phyloP scores from a whole-genome alignment of 2,113 vertebrate genomes.

The Tiliqua scincoides region DNA sequence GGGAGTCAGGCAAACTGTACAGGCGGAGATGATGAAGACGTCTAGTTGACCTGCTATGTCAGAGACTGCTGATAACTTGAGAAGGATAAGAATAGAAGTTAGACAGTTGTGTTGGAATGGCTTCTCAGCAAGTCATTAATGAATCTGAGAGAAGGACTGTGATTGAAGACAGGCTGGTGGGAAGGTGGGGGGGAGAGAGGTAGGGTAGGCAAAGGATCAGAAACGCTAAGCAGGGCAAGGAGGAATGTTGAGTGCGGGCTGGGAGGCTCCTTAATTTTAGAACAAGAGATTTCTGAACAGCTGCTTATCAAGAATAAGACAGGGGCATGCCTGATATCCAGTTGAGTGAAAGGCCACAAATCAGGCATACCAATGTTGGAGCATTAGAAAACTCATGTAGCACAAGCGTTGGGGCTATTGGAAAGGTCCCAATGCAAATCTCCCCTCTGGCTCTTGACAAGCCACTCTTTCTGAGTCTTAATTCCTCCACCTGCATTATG shows the following conservation, averaged over 20 bases:
- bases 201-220: not conserved
- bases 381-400: not conserved
- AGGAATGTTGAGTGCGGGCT: not conserved
- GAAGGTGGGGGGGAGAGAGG: not conserved
- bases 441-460: not conserved
- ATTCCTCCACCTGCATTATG: too few relatives aligned
- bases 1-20: not conserved
- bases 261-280: not conserved
- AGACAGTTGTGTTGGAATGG: conserved; percentile 12
- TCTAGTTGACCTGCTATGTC: not conserved
- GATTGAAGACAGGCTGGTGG: not conserved
- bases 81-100: conserved; percentile 17
- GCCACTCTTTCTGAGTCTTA: not conserved
- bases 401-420: not conserved
- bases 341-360: not conserved
- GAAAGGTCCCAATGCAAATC: too few relatives aligned
- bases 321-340: not conserved
- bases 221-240: not conserved
- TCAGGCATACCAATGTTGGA: conserved; percentile 14
- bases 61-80: conserved; percentile 15
- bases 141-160: conserved; percentile 2
- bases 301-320: conserved; percentile 11
- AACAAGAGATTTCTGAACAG: not conserved
- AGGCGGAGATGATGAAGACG: not conserved
- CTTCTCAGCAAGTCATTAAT: conserved; percentile 5